Conservation (phyloP, 2,797 vertebrate genomes). For the Sebastes trivittatus region DNA sequence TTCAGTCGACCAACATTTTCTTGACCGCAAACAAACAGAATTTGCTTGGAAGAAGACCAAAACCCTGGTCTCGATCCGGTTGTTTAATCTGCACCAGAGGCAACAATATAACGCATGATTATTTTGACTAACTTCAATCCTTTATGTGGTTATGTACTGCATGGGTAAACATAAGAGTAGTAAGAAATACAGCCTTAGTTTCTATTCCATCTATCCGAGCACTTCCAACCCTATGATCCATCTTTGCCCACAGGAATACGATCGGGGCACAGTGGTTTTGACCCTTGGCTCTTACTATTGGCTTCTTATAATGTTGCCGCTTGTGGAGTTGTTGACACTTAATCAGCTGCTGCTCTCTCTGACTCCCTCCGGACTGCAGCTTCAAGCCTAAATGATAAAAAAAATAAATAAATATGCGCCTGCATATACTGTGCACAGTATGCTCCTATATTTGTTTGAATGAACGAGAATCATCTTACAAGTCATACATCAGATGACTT, state of each 20-base stretch:
- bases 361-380: conserved; percentile 14
- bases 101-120: background rate
- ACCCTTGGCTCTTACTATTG: conserved; percentile 22
- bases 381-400: background rate
- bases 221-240: background rate
- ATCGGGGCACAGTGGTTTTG: conserved; percentile 2
- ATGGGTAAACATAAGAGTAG: background rate
- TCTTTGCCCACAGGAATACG: conserved; percentile 6
- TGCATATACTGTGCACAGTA: background rate
- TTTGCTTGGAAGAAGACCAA: background rate
- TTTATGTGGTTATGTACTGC: background rate
- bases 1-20: background rate
- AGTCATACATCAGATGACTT: background rate
- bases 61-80: background rate
- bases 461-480: background rate
- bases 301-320: conserved; percentile 16
- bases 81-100: background rate
- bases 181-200: background rate
- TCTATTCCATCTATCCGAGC: background rate
- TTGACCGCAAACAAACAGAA: background rate
- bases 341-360: background rate
- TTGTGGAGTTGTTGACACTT: conserved; percentile 20
- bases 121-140: background rate
- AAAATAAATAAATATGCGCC: background rate
- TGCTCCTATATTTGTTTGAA: background rate